Evolutionary conservation across 2,888 invertebrate genomes (phyloP), one percentile per base, ranked within the genome.

Genomic region (Drosophila parthenogenetica): DNA sequence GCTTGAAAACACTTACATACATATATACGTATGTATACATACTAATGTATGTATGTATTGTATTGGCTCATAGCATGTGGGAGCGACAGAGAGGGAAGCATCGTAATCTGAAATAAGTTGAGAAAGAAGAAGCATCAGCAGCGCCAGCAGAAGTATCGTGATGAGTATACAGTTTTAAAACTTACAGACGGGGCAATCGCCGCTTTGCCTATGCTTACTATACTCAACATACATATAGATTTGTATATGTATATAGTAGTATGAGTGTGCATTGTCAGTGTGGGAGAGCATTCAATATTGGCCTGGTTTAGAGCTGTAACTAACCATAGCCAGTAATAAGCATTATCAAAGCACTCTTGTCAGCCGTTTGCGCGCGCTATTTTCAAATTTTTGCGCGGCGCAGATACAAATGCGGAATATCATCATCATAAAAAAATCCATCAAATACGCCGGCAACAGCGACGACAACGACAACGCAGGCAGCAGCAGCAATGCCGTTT

Each of bases 121-220:
- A 75, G 71, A 81, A 81, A 79, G 81, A 81, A 77, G 77, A 80
- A 83, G 83, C 86, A 86, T 80, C 83, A 83, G 35, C 35, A 35
- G 81, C 70, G 73, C 73, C 77, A 79, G 71, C 81, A 88, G 75
- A 88, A 83, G 87, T 86, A 86, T 81, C 83, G 80, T 86, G 86
- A 82, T 82, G 81, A 81, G 81, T 83, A 87, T 87, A 88, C 87
- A 88, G 88, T 88, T 83, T 83, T 86, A 88, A 79, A 78, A 79
- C 79, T 79, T 79, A 81, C 78, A 79, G 83, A 71, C 83, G 78
- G 54, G 58, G 74, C 69, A 69, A 77, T 65, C 73, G 62, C 19
- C 78, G 78, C 75, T 69, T 69, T 69, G 75, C 57, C 63, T 60
- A 74, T 72, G 55, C 75, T 77, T 77, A 68, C 63, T 46, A 25